phyloP scores from a whole-genome alignment of 2,888 invertebrate genomes.

The Drosophila aldrichi region DNA sequence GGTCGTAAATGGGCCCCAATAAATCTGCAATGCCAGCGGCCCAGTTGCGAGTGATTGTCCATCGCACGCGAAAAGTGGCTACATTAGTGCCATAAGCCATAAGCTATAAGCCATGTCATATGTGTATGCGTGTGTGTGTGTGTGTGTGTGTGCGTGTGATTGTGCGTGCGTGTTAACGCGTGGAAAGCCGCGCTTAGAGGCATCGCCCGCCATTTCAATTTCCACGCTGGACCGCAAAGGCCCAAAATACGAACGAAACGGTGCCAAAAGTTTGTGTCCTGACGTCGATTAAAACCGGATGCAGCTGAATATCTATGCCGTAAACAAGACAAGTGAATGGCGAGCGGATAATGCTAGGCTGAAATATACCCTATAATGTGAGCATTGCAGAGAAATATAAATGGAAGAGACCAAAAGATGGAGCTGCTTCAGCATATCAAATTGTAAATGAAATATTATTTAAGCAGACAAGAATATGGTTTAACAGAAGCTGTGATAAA shows the following conservation, averaged over 20 bases:
- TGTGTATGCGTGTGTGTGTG: background rate
- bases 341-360: background rate
- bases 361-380: background rate
- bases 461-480: too few species aligned
- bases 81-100: slow-evolving; percentile 73
- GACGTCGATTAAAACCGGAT: slow-evolving; percentile 37
- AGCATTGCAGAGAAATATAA: background rate
- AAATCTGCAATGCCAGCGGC: slow-evolving; percentile 54
- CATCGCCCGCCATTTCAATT: slow-evolving; percentile 60
- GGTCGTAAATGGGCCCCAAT: slow-evolving; percentile 62
- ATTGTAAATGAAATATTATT: too few species aligned
- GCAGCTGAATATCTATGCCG: slow-evolving; percentile 18
- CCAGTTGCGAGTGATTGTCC: slow-evolving; percentile 62
- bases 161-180: slow-evolving; percentile 65
- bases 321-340: background rate
- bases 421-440: too few species aligned
- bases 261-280: slow-evolving; percentile 51
- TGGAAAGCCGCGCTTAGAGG: slow-evolving; percentile 71
- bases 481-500: background rate
- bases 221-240: slow-evolving; percentile 34
- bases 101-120: slow-evolving; percentile 32
- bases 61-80: slow-evolving; percentile 70
- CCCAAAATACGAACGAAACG: slow-evolving; percentile 27
- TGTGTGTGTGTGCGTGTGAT: slow-evolving; percentile 12
- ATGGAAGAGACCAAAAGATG: too few species aligned